Conservation (phyloP, 2,888 invertebrate genomes). For the Hypselothyrea guttata region DNA sequence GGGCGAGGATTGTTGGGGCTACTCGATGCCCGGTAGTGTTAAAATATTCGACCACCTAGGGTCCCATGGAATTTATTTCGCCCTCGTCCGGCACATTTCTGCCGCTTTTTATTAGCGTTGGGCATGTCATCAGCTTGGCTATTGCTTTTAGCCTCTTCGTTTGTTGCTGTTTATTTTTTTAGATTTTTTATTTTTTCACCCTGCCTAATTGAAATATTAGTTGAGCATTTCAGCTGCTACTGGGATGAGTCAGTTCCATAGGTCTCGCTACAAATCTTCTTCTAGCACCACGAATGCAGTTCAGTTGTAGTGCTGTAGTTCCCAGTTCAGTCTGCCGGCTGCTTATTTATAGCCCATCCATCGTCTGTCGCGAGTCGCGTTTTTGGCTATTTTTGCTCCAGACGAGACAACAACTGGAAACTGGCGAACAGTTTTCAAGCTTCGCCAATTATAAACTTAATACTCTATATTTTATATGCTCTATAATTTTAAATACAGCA, state of each 20-base stretch:
- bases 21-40: conserved; percentile 74
- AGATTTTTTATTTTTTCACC: conserved; percentile 1
- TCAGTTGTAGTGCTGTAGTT: conserved; percentile 33
- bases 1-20: conserved; percentile 19
- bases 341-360: conserved; percentile 75
- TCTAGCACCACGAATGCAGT: conserved; percentile 5
- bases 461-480: too few species aligned
- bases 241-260: conserved; percentile 56
- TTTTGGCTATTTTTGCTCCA: conserved; percentile 71
- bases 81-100: conserved; percentile 67
- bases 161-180: conserved; percentile 11
- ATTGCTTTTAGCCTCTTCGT: conserved; percentile 32
- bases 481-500: too few species aligned
- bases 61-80: conserved; percentile 75
- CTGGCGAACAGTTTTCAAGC: not conserved
- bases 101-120: conserved; percentile 77
- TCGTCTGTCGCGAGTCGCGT: conserved; percentile 67
- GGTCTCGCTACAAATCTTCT: conserved; percentile 4
- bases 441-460: conserved; percentile 1
- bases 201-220: conserved; percentile 75
- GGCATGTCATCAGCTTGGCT: conserved; percentile 74
- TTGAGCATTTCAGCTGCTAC: conserved; percentile 45
- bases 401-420: conserved; percentile 60
- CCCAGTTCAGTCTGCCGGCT: conserved; percentile 59
- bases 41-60: conserved; percentile 79